These are phyloP conservation scores for Pocota personata DNA, from an alignment of 2,888 invertebrate genomes.

Conservation along the genomic window DNA sequence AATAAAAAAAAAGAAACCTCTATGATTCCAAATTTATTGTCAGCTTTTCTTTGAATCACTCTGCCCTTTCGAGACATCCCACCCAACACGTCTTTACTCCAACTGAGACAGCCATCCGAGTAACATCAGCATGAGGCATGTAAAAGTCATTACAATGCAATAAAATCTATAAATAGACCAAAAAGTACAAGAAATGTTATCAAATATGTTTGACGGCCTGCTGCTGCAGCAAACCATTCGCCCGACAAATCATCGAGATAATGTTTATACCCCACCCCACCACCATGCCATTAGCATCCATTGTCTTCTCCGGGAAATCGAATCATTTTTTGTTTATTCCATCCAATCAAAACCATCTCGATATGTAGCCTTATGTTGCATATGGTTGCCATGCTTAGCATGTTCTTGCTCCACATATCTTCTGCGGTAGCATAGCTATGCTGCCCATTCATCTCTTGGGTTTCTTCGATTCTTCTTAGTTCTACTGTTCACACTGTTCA, in stretches of 20 bases:
- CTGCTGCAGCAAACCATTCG: constrained; percentile 44
- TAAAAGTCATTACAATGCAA: constrained; percentile 59
- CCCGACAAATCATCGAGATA: constrained; percentile 57
- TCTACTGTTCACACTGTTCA: constrained; percentile 47
- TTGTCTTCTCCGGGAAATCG: constrained; percentile 43
- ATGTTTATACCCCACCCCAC: constrained; percentile 41
- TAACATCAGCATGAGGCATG: constrained; percentile 52
- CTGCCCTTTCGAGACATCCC: constrained; percentile 12
- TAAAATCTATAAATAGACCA: constrained; percentile 61
- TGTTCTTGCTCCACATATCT: not conserved
- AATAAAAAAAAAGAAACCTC: no score
- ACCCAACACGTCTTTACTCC: constrained; percentile 22
- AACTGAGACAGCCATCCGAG: constrained; percentile 2
- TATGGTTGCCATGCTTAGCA: constrained; percentile 30
- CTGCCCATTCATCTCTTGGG: not conserved
- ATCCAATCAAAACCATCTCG: constrained; percentile 30
- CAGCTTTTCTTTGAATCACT: not conserved
- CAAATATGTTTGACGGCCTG: constrained; percentile 48
- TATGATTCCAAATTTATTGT: constrained; percentile 6
- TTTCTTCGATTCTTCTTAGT: not conserved
- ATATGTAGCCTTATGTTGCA: constrained; percentile 23
- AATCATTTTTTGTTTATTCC: constrained; percentile 56
- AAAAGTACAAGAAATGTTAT: constrained; percentile 45
- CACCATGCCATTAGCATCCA: not conserved
- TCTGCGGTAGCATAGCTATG: not conserved